A percentile compares a stretch with the other conserved stretches of the same genome.
phyloP scores from a whole-genome alignment of 2,797 vertebrate species.

The Antennarius maculatus region DNA sequence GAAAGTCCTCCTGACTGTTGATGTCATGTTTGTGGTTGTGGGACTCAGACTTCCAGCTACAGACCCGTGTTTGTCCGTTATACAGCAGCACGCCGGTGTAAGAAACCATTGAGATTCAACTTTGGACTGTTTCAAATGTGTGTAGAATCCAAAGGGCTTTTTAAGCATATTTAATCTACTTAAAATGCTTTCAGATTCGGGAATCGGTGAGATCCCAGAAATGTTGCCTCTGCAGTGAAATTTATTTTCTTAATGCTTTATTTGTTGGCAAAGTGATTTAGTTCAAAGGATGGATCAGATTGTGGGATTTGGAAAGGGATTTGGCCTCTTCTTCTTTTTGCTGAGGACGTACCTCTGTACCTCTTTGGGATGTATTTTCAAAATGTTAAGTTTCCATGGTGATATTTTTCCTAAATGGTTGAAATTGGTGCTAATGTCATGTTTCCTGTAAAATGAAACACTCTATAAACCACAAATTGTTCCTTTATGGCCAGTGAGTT shows the following conservation, averaged over 20 bases:
- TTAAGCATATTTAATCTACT: background rate
- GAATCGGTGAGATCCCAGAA: background rate
- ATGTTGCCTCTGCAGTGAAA: background rate
- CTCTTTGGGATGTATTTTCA: background rate
- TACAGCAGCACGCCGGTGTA: background rate
- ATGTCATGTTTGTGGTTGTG: no score
- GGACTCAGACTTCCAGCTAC: background rate
- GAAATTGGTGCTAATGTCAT: slow-evolving; percentile 28
- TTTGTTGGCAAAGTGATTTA: slow-evolving; percentile 19
- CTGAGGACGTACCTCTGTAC: background rate
- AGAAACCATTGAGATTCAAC: background rate
- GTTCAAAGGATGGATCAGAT: background rate
- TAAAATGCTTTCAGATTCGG: slow-evolving; percentile 8
- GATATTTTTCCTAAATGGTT: slow-evolving; percentile 21
- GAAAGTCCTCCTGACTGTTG: background rate
- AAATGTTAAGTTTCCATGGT: slow-evolving; percentile 29
- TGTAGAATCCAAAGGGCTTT: background rate
- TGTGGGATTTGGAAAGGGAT: background rate
- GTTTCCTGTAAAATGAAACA: slow-evolving; percentile 47
- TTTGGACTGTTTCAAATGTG: background rate
- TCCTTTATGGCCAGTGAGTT: slow-evolving; percentile 16
- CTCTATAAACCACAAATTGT: slow-evolving; percentile 36
- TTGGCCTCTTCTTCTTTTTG: background rate
- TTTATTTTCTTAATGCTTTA: background rate
- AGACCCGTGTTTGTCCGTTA: background rate